Evolutionary conservation across 2,888 invertebrate genomes (phyloP), one percentile per base, ranked within the genome.

Genomic region (Pseudanteris insignis): DNA sequence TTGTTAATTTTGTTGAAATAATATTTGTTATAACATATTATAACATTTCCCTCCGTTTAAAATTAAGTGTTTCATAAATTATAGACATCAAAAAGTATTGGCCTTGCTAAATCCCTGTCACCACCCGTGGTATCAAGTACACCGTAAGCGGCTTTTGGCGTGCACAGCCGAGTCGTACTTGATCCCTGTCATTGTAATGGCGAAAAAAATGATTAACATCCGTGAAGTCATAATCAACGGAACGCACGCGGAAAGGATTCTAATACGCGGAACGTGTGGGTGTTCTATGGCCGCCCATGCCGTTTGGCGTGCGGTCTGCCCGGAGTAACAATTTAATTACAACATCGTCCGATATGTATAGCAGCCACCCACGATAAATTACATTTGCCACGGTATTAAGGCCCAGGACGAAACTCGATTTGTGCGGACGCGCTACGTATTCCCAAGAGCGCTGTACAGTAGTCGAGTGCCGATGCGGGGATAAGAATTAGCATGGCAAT

Each of bases 301-400:
- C 77, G 78, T 78, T 78, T 75, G 75, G 76, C 75, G 75, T 75
- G 75, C 76, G 73, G 74, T 70, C 73, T 64, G 79, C 79, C 79
- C 70, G 72, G 67, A 79, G 79, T 79, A 77, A 80, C 79, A 78
- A 79, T 80, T 80, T 80, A 80, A 80, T 80, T 79, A 80, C 76
- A 78, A 72, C 71, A 68, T 69, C 67, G 68, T 65, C 67, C 66
- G 71, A 76, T 78, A 77, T 73, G 74, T 75, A 76, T 75, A 78
- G 71, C 78, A 77, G 74, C 79, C 79, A 80, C 79, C 79, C 79
- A 77, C 78, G 73, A 76, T 77, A 79, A 78, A 80, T 79, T 79
- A 76, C 78, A 79, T 79, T 76, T 72, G 77, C 78, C 72, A 77
- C 77, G 79, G 78, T 75, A 77, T 78, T 77, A 77, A 79, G 72